These are phyloP conservation scores for Mastomys coucha DNA, from an alignment of 2,113 vertebrate species.

Conservation along the genomic window DNA sequence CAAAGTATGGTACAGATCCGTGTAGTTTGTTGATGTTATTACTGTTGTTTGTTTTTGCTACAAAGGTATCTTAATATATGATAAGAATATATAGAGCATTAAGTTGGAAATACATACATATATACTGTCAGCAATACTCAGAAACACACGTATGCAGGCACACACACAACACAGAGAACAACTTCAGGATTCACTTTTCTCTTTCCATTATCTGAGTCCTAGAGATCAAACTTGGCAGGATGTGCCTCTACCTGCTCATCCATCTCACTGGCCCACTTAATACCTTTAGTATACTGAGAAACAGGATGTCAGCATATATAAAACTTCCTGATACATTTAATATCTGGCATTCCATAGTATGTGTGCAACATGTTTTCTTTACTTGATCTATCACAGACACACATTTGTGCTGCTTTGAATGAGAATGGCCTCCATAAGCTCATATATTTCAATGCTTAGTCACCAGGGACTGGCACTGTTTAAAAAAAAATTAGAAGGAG, in stretches of 20 bases:
- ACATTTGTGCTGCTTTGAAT: background rate
- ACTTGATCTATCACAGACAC: background rate
- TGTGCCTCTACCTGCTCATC: background rate
- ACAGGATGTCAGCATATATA: background rate
- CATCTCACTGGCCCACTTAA: background rate
- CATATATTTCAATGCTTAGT: background rate
- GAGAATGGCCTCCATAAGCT: background rate
- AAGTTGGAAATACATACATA: background rate
- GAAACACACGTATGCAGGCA: too few relatives aligned
- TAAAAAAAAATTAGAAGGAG: background rate
- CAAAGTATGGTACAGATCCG: background rate
- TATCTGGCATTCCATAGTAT: background rate
- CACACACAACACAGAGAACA: background rate
- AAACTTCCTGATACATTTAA: conserved; percentile 33
- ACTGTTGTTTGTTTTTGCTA: background rate
- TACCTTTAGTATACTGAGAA: background rate
- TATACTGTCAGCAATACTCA: background rate
- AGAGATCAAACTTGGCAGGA: background rate
- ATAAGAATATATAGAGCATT: background rate
- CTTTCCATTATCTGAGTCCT: background rate
- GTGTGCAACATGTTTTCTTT: background rate
- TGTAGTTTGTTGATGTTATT: background rate
- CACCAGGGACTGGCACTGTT: background rate
- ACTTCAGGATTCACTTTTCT: background rate
- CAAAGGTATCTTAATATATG: background rate